Conservation (phyloP, 2,888 invertebrate genomes). For the Phymatocera aterrima region DNA sequence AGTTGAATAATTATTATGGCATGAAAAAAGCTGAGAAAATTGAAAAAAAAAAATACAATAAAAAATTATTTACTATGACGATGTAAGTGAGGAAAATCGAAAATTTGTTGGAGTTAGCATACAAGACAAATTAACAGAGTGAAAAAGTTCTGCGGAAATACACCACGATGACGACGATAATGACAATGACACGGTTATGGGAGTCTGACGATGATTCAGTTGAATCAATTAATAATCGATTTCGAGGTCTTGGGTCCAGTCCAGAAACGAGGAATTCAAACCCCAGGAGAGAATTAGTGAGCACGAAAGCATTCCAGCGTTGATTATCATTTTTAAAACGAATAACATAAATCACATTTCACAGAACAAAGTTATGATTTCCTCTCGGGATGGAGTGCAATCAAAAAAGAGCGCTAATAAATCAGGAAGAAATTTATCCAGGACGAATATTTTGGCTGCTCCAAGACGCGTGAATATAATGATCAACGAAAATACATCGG, state of each 20-base stretch:
- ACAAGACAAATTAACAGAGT: background rate
- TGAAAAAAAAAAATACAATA: background rate
- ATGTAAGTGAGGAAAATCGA: background rate
- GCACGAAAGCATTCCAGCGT: background rate
- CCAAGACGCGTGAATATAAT: slow-evolving; percentile 10
- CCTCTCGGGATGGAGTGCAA: background rate
- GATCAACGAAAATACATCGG: background rate
- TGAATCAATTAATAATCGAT: slow-evolving; percentile 10
- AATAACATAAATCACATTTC: background rate
- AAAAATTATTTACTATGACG: no score
- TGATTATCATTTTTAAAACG: background rate
- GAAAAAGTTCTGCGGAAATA: background rate
- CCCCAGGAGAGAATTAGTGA: background rate
- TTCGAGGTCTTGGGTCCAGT: background rate
- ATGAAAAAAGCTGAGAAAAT: background rate
- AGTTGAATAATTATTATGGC: background rate
- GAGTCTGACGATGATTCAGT: background rate
- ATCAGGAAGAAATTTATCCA: background rate
- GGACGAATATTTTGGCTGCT: slow-evolving; percentile 18
- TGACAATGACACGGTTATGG: slow-evolving; percentile 15
- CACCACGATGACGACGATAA: background rate
- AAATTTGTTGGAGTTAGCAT: background rate
- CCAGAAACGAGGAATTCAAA: background rate
- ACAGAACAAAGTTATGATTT: background rate
- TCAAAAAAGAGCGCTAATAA: background rate